Conservation (phyloP, 2,113 vertebrate genomes). For the Ceyx margarethae region DNA sequence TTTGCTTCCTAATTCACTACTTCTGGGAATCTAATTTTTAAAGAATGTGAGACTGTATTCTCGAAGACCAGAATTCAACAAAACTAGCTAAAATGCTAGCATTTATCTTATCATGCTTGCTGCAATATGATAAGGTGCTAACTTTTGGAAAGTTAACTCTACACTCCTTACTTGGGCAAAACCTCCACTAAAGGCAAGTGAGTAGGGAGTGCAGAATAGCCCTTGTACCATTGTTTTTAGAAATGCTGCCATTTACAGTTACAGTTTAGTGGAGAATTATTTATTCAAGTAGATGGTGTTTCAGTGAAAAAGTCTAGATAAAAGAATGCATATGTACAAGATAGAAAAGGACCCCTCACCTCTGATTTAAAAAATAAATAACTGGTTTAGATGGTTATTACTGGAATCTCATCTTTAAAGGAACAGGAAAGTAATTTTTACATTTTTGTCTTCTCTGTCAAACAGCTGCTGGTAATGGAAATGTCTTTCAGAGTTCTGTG, state of each 20-base stretch:
- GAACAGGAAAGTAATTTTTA: background rate
- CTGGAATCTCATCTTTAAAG: slow-evolving; percentile 31
- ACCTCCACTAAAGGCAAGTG: background rate
- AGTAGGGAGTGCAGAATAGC: slow-evolving; percentile 3
- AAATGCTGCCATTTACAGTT: slow-evolving; percentile 15
- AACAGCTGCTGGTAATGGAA: background rate
- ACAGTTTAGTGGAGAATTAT: slow-evolving; percentile 15
- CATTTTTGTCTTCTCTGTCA: slow-evolving; percentile 9
- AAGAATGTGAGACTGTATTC: background rate
- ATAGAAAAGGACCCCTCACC: slow-evolving; percentile 48
- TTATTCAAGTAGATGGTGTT: slow-evolving; percentile 53
- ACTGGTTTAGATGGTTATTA: slow-evolving; percentile 27
- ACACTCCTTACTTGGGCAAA: background rate
- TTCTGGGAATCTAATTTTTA: background rate
- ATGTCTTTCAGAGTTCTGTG: slow-evolving; percentile 87
- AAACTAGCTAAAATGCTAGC: slow-evolving; percentile 39
- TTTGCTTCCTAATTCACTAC: background rate
- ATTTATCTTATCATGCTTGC: slow-evolving; percentile 8
- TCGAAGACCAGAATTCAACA: slow-evolving; percentile 18
- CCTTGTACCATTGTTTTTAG: background rate
- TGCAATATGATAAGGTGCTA: slow-evolving; percentile 43
- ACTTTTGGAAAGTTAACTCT: slow-evolving; percentile 23
- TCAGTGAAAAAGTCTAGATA: slow-evolving; percentile 22
- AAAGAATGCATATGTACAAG: slow-evolving; percentile 11
- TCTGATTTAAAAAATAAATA: slow-evolving; percentile 65